These are phyloP conservation scores for Eleutherodactylus coqui DNA, from an alignment of 2,797 vertebrate species.

Conservation along the genomic window DNA sequence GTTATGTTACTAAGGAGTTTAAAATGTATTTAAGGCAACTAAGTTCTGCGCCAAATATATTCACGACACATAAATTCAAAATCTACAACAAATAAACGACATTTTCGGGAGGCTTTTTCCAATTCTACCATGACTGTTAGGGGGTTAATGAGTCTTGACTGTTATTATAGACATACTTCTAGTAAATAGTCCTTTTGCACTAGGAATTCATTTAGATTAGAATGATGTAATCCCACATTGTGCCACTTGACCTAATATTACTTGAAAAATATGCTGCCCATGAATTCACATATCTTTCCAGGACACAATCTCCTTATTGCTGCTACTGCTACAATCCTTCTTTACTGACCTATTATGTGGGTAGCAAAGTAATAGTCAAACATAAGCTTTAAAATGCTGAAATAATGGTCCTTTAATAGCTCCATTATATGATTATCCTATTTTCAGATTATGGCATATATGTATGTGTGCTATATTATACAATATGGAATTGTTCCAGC, in stretches of 20 bases:
- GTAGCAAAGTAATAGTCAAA: slow-evolving; percentile 38
- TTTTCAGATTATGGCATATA: slow-evolving; percentile 53
- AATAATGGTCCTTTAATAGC: slow-evolving; percentile 39
- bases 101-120: no score
- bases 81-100: no score
- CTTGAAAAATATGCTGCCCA: slow-evolving; percentile 11
- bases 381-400: slow-evolving; percentile 45
- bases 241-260: slow-evolving; percentile 18
- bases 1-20: no score
- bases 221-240: background rate
- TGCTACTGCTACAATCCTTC: slow-evolving; percentile 6
- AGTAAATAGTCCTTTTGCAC: background rate
- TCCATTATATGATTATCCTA: slow-evolving; percentile 52
- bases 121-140: no score
- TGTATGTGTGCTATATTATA: slow-evolving; percentile 26
- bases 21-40: no score
- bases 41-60: no score
- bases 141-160: background rate
- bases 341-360: slow-evolving; percentile 37
- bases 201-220: background rate
- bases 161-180: background rate
- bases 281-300: slow-evolving; percentile 36
- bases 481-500: slow-evolving; percentile 26
- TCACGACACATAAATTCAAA: no score
- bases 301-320: background rate